Base-by-base conservation (phyloP, 2,888 invertebrate genomes). In the Cyclophora punctaria region DNA sequence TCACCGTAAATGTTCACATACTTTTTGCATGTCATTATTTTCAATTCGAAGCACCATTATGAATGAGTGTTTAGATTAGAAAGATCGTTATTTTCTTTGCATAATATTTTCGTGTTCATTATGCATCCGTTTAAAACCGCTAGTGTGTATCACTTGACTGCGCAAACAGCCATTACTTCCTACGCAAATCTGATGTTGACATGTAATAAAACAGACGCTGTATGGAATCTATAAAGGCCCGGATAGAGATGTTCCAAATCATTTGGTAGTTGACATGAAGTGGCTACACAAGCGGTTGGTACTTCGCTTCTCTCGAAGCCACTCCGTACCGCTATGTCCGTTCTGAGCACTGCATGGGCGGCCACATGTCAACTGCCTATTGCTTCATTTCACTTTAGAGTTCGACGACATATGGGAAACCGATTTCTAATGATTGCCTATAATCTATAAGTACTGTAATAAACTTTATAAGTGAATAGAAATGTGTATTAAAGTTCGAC, bases 141-240 rank as follows among this genome's bases (percentile, higher is more conserved):
- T 45, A 49, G 53, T 52, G 47, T 48, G 47, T 56, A 52, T 50
- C 46, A 49, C 45, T 48, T 50, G 47, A 45, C 48, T 49, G 48
- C 43, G 46, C 53, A 49, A 51, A 53, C 45, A 57, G 57, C 58
- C 57, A 62, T 55, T 60, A 37, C 64, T 55, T 62, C 70, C 74
- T 63, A 73, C 73, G 64, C 69, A 55, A 63, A 66, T 65, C 59
- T 62, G 57, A 60, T 61, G 61, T 66, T 67, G 65, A 66, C 70
- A 71, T 66, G 69, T 64, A 66, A 71, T 75, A 74, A 74, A 71
- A 69, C 63, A 66, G 66, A 67, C 66, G 52, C 64, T 64, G 66
- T 66, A 64, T 59, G 64, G 66, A 67, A 67, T 61, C 64, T 62
- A 62, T 61, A 61, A 60, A 60, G 58, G 58, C 53, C 55, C 62